Evolutionary conservation across 2,797 vertebrate species (phyloP), one percentile per base, ranked within the genome.

Genomic region (Gadopsis bispinosus): DNA sequence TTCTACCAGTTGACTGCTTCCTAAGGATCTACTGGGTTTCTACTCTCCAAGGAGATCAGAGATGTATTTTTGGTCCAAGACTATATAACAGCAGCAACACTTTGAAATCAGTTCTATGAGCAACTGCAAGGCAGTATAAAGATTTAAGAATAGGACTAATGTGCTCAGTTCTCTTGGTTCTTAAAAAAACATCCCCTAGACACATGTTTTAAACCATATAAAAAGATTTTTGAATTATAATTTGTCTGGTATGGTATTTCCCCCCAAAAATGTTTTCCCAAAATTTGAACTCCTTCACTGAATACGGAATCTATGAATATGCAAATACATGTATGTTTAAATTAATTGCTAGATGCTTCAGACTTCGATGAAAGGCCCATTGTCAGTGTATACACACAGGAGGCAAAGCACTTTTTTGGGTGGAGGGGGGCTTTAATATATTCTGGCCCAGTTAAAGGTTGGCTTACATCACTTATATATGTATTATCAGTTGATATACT

Each of bases 291-390:
- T 9, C 17, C 13, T 14, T 20, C 17, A 60, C 13, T 1, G 13
- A 63, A 41, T 26, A 29, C 60, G 35, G 14, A 43, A 43, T 51
- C 12, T n/a, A 4, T 67, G 63, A 68, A 56, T 50, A 50, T 63
- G 22, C 26, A 50, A 43, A 63, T 50, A 26, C 26, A 26, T 26
- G 26, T 26, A 22, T 22, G 3, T 31, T 70, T 63, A 3, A 69
- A 50, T 39, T 6, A 56, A 31, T 20, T 69, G n/a, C 20, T 26
- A 3, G 3, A n/a, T 54, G 6, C 31, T 19, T 8, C 55, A 26
- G 12, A 26, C 29, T 59, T 63, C 20, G 22, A 8, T 71, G 22
- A 50, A 51, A 54, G 73, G 26, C 43, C 26, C 17, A 14, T 35
- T 45, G 14, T 54, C n/a, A n/a, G n/a, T n/a, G n/a, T n/a, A n/a